Conservation (phyloP, 2,797 vertebrate genomes). For the Trachops cirrhosus region DNA sequence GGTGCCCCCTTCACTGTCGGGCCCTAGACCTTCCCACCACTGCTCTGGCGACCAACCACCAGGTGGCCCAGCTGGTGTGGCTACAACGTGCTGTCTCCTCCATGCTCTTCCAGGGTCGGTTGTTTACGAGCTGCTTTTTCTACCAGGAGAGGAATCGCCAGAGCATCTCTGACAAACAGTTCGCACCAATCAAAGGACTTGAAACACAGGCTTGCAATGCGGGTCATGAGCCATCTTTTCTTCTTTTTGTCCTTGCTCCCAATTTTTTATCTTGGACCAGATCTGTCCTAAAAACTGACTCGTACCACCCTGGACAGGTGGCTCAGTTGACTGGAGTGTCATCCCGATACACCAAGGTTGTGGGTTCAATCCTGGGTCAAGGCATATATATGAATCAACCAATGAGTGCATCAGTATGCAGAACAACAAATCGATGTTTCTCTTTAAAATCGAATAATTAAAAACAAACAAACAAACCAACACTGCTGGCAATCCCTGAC, state of each 20-base stretch:
- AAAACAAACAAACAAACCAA: no score
- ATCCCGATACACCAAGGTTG: no score
- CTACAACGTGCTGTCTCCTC: fast-evolving
- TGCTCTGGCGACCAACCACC: no score
- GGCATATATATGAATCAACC: no score
- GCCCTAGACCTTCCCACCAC: background rate
- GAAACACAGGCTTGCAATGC: background rate
- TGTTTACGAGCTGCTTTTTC: background rate
- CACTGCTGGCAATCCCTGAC: background rate
- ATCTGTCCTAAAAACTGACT: background rate
- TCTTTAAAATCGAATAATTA: no score
- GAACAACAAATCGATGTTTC: no score
- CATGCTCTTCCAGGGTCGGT: background rate
- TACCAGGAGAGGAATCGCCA: background rate
- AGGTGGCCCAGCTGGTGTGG: background rate
- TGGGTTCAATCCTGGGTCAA: no score
- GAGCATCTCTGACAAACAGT: background rate
- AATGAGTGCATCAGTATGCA: no score
- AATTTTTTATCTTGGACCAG: background rate
- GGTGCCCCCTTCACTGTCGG: background rate
- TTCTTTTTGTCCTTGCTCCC: background rate
- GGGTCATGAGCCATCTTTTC: background rate
- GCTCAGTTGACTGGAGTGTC: no score
- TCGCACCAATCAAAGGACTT: background rate
- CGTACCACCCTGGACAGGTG: no score